Evolutionary conservation across 2,113 vertebrate genomes (phyloP).

Genomic region (Myodes glareolus): DNA sequence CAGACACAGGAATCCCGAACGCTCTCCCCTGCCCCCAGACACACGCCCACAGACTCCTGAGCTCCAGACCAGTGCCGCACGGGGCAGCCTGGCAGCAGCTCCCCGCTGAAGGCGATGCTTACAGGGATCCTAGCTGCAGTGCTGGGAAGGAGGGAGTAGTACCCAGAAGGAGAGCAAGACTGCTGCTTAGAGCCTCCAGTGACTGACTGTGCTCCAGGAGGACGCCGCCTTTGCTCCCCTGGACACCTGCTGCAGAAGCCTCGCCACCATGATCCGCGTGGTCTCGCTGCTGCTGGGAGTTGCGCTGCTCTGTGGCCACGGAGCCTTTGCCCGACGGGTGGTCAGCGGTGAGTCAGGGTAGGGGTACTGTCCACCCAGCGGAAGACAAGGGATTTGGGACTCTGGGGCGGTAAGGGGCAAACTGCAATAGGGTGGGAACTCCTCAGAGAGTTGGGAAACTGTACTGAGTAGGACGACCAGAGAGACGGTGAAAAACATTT

Average conservation of each 20-base stretch:
- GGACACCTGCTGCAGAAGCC: slow-evolving; percentile 66
- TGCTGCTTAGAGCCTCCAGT: neutral
- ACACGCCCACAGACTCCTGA: neutral
- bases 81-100: neutral
- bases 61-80: neutral
- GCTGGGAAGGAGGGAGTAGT: neutral
- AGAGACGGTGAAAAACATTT: neutral
- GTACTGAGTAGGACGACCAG: fast-evolving
- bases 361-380: fast-evolving
- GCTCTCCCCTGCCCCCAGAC: neutral
- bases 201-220: neutral
- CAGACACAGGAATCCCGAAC: neutral
- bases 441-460: neutral
- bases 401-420: neutral
- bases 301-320: slow-evolving; percentile 76
- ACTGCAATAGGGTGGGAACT: neutral
- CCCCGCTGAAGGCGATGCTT: slow-evolving; percentile 3
- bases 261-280: slow-evolving; percentile 51
- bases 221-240: neutral
- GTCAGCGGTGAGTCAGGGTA: slow-evolving; percentile 85
- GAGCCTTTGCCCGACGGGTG: slow-evolving; percentile 80
- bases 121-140: neutral
- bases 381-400: neutral
- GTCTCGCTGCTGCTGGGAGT: slow-evolving; percentile 75
- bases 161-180: neutral